These are phyloP conservation scores for Tolypeutes matacus DNA, from an alignment of 2,797 vertebrate genomes.

Conservation along the genomic window DNA sequence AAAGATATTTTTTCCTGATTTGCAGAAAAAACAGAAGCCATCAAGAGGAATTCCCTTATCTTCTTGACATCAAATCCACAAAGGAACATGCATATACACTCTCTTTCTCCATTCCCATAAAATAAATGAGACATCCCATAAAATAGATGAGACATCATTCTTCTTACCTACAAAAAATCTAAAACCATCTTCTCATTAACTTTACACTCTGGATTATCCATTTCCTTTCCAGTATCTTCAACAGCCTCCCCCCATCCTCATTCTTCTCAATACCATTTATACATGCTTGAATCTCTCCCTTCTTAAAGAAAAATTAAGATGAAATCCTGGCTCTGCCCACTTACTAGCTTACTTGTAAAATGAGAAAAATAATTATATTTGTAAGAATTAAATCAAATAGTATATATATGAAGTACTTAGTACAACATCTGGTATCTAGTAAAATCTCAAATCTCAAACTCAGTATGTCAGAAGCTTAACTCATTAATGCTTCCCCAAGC, in stretches of 20 bases:
- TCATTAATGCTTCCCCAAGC: constrained; percentile 22
- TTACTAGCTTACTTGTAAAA: neutral
- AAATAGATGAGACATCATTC: neutral
- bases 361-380: constrained; percentile 31
- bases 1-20: constrained; percentile 8
- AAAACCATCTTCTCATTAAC: constrained; percentile 45
- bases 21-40: constrained; percentile 51
- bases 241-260: neutral
- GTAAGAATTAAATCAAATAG: neutral
- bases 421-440: constrained; percentile 21
- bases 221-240: constrained; percentile 40
- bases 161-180: constrained; percentile 14
- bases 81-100: neutral
- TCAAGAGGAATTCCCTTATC: constrained; percentile 38
- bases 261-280: constrained; percentile 48
- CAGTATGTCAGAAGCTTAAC: neutral
- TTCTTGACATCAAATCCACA: constrained; percentile 44
- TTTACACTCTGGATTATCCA: constrained; percentile 6
- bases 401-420: neutral
- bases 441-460: constrained; percentile 12
- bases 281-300: neutral
- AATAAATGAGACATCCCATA: neutral
- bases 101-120: neutral
- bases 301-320: constrained; percentile 58
- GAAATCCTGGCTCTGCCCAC: constrained; percentile 1